These are phyloP conservation scores for Hirudinaria manillensis DNA, from an alignment of 2,888 invertebrate species.

Conservation along the genomic window DNA sequence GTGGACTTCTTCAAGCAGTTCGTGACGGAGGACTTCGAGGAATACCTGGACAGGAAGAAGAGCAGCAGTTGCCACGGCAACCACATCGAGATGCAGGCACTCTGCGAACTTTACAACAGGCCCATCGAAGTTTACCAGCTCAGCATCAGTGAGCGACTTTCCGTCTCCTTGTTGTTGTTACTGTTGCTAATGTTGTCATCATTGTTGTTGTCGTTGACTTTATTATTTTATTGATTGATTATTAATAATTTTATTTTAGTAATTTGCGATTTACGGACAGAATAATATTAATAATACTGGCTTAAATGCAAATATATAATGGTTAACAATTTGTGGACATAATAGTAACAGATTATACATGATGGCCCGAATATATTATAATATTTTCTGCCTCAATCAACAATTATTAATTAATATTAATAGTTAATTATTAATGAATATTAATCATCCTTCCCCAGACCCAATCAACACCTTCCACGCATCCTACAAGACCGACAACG, in stretches of 20 bases:
- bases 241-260: too few relatives aligned
- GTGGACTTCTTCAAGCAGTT: constrained; percentile 79
- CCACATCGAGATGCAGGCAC: constrained; percentile 82
- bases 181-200: neutral
- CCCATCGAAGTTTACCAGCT: constrained; percentile 80
- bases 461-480: constrained; percentile 82
- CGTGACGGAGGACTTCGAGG: constrained; percentile 79
- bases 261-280: too few relatives aligned
- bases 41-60: constrained; percentile 74
- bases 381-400: too few relatives aligned
- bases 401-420: too few relatives aligned
- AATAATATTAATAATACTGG: too few relatives aligned
- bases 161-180: neutral
- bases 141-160: constrained; percentile 59
- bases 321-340: too few relatives aligned
- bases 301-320: too few relatives aligned
- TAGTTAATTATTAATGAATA: too few relatives aligned
- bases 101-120: constrained; percentile 81
- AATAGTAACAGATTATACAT: too few relatives aligned
- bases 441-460: constrained; percentile 56
- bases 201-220: neutral
- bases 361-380: too few relatives aligned
- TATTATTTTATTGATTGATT: too few relatives aligned
- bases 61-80: constrained; percentile 77
- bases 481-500: constrained; percentile 67